These are phyloP conservation scores for Ctenochaetus hawaiiensis DNA, from an alignment of 2,797 vertebrate species.

Conservation along the genomic window DNA sequence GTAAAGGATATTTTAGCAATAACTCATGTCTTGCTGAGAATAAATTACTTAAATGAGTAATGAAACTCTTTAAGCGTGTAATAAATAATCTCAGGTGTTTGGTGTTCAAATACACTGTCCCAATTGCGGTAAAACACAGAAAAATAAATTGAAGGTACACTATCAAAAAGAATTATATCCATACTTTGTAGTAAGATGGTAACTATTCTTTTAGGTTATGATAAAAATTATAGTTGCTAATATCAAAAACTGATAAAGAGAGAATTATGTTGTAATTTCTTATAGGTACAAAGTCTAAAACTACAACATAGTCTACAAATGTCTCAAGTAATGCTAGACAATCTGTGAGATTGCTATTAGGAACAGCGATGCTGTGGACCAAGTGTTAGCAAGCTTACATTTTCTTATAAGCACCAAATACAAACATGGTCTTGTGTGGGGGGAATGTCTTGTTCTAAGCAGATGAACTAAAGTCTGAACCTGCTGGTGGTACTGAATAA, in stretches of 20 bases:
- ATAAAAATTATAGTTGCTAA: not conserved
- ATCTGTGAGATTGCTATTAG: no score
- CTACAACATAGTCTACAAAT: no score
- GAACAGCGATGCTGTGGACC: no score
- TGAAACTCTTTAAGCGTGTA: not conserved
- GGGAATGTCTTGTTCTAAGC: not conserved
- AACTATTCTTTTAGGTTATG: not conserved
- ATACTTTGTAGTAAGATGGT: not conserved
- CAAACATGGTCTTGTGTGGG: no score
- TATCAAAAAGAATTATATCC: not conserved
- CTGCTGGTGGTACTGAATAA: not conserved
- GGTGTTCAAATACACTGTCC: not conserved
- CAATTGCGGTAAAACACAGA: no score
- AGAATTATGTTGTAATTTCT: no score
- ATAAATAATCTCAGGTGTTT: not conserved
- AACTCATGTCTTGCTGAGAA: not conserved
- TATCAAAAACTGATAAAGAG: not conserved
- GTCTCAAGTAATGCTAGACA: no score
- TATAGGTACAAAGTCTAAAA: no score
- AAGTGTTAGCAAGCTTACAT: no score
- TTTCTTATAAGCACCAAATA: no score
- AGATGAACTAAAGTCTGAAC: not conserved
- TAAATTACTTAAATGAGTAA: not conserved
- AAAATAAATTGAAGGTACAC: not conserved
- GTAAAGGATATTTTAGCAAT: not conserved